phyloP scores from a whole-genome alignment of 2,113 vertebrate species.

The Hydropotes inermis region DNA sequence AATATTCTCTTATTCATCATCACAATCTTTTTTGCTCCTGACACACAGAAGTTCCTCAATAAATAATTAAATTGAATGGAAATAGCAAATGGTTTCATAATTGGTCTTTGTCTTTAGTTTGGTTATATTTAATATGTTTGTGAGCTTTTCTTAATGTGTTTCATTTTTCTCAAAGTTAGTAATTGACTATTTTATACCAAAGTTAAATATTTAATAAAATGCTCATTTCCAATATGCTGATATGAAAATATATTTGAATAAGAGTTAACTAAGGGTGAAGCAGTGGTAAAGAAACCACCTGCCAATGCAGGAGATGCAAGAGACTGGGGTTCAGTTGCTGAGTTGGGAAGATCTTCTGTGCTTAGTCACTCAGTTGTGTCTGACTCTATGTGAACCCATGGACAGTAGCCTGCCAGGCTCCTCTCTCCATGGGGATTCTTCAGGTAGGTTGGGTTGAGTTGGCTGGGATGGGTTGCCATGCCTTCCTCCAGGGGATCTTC shows the following conservation, averaged over 20 bases:
- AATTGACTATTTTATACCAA: neutral
- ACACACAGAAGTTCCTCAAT: neutral
- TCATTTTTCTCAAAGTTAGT: neutral
- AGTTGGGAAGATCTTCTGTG: neutral
- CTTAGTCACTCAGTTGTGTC: neutral
- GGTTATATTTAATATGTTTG: neutral
- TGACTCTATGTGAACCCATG: neutral
- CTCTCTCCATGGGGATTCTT: neutral
- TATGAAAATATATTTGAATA: neutral
- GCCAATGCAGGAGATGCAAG: neutral
- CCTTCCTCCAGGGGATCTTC: neutral
- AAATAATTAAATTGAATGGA: neutral
- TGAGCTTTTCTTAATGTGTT: neutral
- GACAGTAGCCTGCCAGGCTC: neutral
- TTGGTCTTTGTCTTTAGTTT: neutral
- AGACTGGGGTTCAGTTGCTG: rapidly evolving
- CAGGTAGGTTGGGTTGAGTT: neutral
- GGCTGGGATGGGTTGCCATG: neutral
- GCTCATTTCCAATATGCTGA: neutral
- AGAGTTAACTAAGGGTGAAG: neutral
- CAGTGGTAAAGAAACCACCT: neutral
- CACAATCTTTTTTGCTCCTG: neutral
- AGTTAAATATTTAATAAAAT: neutral
- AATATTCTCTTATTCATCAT: neutral
- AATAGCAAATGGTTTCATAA: neutral